Base-by-base conservation (phyloP, 1,140 invertebrate genomes). In the Brachionus asplanchnoidis region DNA sequence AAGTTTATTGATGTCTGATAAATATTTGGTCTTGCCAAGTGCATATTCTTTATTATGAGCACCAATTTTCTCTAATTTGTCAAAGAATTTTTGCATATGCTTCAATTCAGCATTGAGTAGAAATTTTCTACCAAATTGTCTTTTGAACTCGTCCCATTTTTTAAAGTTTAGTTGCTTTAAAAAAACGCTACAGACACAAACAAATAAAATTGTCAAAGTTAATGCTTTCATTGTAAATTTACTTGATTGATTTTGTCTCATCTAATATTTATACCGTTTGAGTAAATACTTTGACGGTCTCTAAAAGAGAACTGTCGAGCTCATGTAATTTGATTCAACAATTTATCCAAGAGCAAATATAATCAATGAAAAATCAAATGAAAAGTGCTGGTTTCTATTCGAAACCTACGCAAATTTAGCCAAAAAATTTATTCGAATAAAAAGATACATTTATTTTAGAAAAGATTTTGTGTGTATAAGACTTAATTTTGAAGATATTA, bases 191-290 rank as follows among this genome's bases (percentile, higher is more conserved):
- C 36, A 73, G 17, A 42, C 5, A 73, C 40, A 73, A 20, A 73
- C 68, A 28, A 68, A 36, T 73, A 73, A 73, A 20, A 73, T 44
- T 40, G 17, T 42, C 9, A 73, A 73, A 40, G 68, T 42, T 73
- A 73, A 73, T n/a, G 40, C 17, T 73, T 73, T 73, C 68, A 73
- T 68, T 60, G 53, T 60, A 60, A 60, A 60, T 26, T 60, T 60
- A 60, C 17, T 23, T 60, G 53, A 26, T 60, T 26, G n/a, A 20
- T 60, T 17, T 2, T 9, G 53, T 26, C 53, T 60, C 17, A 60
- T 60, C 53, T 60, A 60, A 60, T 60, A 60, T 60, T 60, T 60
- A 60, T 60, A 60, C 53, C 53, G 9, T 60, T 60, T n/a, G 20
- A 20, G 32, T 60, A 60, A 60, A 26, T 60, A 60, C 53, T 20